A percentile compares a stretch with the other conserved stretches of the same genome.
Evolutionary conservation across 2,888 invertebrate genomes (phyloP).

Genomic region (Archips crataeganus): DNA sequence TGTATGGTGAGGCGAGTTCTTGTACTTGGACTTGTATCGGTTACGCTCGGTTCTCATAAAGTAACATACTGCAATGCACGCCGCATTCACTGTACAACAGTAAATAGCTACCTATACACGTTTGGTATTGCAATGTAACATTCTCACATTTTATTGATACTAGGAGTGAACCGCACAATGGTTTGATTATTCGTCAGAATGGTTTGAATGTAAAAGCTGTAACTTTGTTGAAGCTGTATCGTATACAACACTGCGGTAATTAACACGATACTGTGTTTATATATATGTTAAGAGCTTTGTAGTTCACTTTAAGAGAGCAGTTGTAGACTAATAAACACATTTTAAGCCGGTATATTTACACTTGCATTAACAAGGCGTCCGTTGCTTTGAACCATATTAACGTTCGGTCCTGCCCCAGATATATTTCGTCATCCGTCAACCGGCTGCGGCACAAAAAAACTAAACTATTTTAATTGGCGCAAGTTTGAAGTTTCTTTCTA

Average conservation of each 20-base stretch:
- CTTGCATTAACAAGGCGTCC: slow-evolving; percentile 67
- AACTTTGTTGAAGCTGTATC: slow-evolving; percentile 57
- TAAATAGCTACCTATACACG: slow-evolving; percentile 13
- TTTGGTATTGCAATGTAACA: slow-evolving; percentile 13
- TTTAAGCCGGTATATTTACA: slow-evolving; percentile 72
- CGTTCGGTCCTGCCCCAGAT: slow-evolving; percentile 75
- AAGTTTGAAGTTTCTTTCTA: slow-evolving; percentile 64
- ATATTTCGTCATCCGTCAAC: slow-evolving; percentile 74
- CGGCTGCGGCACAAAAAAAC: slow-evolving; percentile 73
- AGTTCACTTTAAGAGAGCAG: slow-evolving; percentile 61
- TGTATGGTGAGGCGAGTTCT: slow-evolving; percentile 67
- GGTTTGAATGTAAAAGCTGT: slow-evolving; percentile 47
- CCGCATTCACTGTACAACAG: slow-evolving; percentile 20
- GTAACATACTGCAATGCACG: slow-evolving; percentile 53
- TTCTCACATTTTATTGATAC: slow-evolving; percentile 19
- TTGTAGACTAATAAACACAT: slow-evolving; percentile 74
- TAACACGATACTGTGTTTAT: slow-evolving; percentile 68
- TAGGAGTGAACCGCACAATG: slow-evolving; percentile 43
- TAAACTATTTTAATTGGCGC: slow-evolving; percentile 84
- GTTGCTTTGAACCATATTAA: slow-evolving; percentile 76
- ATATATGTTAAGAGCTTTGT: slow-evolving; percentile 65
- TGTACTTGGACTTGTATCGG: slow-evolving; percentile 73
- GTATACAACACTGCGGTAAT: slow-evolving; percentile 66
- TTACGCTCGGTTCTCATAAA: slow-evolving; percentile 55
- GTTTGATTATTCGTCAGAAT: slow-evolving; percentile 54